These are phyloP conservation scores for Neelides sp. DNA, from an alignment of 1,140 invertebrate genomes.

Conservation along the genomic window DNA sequence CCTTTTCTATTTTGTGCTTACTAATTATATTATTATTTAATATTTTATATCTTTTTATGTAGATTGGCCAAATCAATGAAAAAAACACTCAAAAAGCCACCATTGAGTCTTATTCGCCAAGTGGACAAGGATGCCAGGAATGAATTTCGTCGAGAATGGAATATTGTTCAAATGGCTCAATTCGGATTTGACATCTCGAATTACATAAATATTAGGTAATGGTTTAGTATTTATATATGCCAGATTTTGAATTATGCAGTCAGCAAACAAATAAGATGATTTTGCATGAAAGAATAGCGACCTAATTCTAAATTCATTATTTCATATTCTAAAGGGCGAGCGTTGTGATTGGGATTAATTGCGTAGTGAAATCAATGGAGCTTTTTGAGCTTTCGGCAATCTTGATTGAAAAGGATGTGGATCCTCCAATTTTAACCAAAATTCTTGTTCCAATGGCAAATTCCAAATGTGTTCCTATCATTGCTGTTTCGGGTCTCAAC, in stretches of 20 bases:
- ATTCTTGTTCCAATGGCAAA: constrained; percentile 25
- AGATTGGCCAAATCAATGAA: constrained; percentile 6
- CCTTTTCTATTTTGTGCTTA: background rate
- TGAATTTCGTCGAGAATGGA: constrained; percentile 17
- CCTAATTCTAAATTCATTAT: background rate
- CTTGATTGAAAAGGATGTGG: constrained; percentile 27
- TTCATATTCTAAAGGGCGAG: constrained; percentile 9
- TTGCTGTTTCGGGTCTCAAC: constrained; percentile 22
- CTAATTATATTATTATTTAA: background rate
- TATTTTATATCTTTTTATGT: constrained; percentile 5
- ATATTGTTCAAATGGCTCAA: background rate
- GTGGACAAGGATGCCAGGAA: constrained; percentile 6
- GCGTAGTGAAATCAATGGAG: constrained; percentile 20
- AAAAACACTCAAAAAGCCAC: constrained; percentile 10
- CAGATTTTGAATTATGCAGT: constrained; percentile 2
- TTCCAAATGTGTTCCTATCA: constrained; percentile 18
- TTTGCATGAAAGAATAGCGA: background rate
- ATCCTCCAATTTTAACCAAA: constrained; percentile 28
- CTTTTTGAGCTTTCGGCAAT: constrained; percentile 15
- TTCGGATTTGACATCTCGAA: constrained; percentile 11
- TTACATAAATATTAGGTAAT: constrained; percentile 9
- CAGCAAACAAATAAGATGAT: background rate
- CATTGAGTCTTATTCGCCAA: constrained; percentile 15
- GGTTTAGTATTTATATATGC: background rate
- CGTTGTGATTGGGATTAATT: constrained; percentile 27